Conservation (phyloP, 1,140 invertebrate species). For the Rhopalosiphum maidis region DNA sequence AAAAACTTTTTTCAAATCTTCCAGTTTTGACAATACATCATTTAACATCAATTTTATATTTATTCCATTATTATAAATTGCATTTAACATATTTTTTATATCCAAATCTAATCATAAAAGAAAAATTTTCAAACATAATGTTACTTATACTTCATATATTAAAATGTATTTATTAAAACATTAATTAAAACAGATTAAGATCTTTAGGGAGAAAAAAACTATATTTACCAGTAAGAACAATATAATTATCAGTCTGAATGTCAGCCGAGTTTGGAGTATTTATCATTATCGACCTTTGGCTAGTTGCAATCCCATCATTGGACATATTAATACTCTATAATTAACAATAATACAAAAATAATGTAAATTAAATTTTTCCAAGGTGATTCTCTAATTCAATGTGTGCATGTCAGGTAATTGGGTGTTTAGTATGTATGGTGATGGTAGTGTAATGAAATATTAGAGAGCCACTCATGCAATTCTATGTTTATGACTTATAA, state of each 20-base stretch:
- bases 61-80: neutral
- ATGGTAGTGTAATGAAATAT: too few species aligned
- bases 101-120: neutral
- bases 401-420: too few species aligned
- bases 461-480: too few species aligned
- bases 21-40: neutral
- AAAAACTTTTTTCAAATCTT: neutral
- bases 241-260: neutral
- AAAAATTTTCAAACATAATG: neutral
- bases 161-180: neutral
- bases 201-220: neutral
- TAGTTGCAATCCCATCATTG: neutral
- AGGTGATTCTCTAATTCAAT: too few species aligned
- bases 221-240: neutral
- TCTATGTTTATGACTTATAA: too few species aligned
- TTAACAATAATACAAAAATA: neutral
- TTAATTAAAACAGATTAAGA: neutral
- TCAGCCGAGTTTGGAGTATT: neutral
- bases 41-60: neutral
- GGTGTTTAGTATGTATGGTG: too few species aligned
- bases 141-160: neutral
- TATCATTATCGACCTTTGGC: neutral
- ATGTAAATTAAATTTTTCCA: neutral
- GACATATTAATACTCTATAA: neutral
- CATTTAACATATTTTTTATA: neutral